A percentile compares a stretch with the other conserved stretches of the same genome.
Evolutionary conservation across 2,113 vertebrate species (phyloP).

Genomic region (Oplegnathus fasciatus): DNA sequence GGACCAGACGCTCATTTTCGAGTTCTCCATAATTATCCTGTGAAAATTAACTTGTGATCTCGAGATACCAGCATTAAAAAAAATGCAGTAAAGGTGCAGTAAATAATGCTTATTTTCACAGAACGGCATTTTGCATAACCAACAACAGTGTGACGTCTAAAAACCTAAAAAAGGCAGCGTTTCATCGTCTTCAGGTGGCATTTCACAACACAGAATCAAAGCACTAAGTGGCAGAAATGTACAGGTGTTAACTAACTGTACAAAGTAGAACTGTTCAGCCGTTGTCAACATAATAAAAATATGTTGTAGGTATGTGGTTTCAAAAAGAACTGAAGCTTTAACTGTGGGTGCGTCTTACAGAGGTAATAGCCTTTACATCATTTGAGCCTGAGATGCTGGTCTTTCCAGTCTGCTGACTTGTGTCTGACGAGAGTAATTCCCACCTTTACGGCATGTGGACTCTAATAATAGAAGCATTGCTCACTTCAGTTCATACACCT

Average conservation of each 20-base stretch:
- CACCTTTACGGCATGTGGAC: background rate
- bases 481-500: too few relatives aligned
- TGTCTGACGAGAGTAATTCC: background rate
- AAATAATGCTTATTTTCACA: background rate
- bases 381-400: background rate
- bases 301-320: conserved; percentile 15
- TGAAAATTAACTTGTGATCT: too few relatives aligned
- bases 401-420: conserved; percentile 45
- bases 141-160: background rate
- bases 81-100: too few relatives aligned
- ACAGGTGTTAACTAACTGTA: too few relatives aligned
- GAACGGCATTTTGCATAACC: background rate
- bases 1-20: too few relatives aligned
- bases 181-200: too few relatives aligned
- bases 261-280: background rate
- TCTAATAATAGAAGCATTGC: background rate
- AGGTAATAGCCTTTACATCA: background rate
- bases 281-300: background rate
- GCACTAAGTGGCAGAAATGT: background rate
- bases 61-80: too few relatives aligned
- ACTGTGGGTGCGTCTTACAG: conserved; percentile 27
- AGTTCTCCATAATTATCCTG: too few relatives aligned
- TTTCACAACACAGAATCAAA: background rate
- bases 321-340: background rate
- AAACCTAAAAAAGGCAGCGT: background rate